These are phyloP conservation scores for Tachina fera DNA, from an alignment of 2,888 invertebrate species.

Conservation along the genomic window DNA sequence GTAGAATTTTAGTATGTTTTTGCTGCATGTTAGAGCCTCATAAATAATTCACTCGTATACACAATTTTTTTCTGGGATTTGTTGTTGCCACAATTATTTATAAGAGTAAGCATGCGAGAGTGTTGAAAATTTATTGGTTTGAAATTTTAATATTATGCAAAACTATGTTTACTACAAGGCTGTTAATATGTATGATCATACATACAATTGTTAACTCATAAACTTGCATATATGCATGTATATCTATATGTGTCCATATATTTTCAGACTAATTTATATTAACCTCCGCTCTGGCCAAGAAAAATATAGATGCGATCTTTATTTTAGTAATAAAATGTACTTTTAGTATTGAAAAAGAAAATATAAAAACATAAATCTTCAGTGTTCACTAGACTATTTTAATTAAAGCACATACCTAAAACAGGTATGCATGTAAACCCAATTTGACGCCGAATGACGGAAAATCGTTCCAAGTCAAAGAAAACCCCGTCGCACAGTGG, in stretches of 20 bases:
- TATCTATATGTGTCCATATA: background rate
- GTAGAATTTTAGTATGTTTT: conserved; percentile 42
- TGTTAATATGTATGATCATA: conserved; percentile 18
- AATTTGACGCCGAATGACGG: too few species aligned
- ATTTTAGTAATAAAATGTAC: background rate
- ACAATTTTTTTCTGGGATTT: conserved; percentile 30
- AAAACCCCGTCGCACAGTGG: too few species aligned
- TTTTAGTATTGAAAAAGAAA: too few species aligned
- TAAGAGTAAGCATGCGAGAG: conserved; percentile 18
- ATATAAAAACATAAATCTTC: too few species aligned
- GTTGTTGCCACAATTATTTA: conserved; percentile 35
- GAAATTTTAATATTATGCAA: conserved; percentile 55
- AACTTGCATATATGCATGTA: background rate
- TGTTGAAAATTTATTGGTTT: conserved; percentile 53
- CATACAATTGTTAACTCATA: background rate
- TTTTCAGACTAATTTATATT: background rate
- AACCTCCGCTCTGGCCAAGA: background rate
- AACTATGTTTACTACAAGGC: conserved; percentile 40
- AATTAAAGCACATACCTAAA: too few species aligned
- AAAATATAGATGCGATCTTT: background rate
- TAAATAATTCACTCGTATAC: conserved; percentile 57
- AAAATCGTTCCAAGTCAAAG: too few species aligned
- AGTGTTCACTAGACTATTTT: too few species aligned
- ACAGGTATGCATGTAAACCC: too few species aligned
- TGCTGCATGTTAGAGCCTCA: conserved; percentile 61